Base-by-base conservation (phyloP, 2,113 vertebrate species). In the Microtus ochrogaster region DNA sequence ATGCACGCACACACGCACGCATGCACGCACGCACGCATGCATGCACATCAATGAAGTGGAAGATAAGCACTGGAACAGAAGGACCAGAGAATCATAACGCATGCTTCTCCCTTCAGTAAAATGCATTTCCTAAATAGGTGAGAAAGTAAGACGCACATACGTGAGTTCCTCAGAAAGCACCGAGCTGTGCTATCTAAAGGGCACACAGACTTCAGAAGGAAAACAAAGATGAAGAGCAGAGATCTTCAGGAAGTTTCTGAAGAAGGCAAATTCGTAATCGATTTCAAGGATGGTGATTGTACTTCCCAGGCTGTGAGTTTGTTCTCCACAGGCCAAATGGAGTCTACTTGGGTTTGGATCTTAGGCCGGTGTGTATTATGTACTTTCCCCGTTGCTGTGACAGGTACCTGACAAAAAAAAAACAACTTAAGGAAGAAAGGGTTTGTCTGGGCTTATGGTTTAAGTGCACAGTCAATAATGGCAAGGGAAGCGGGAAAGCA, bases 161-260 rank as follows among this genome's bases (percentile, higher is more conserved):
- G 26, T 26, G 66, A 70, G 30, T 28, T 68, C 84, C 74, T 41
- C 10, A 76, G 82, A 83, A 11, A 95, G 26, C 52, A 28, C 13
- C 61, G 7, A 61, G 72, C 12, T 52, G 22, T 81, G 24, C 26
- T 41, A 55, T 13, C 28, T 82, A 85, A 88, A 85, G 17, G 13
- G 28, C 13, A 28, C 22, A 22, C 28, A 89, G 47, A 85, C 83
- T 63, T 70, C 8, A 47, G 28, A 90, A 89, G 76, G 22, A 47
- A 88, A 84, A 76, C 74, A 49, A 78, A 16, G 26, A 61, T 24
- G 70, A 85, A 36, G 6, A 41, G 39, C 28, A 13, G 28, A 63
- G 84, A 84, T 78, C 3, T 73, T 90, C 44, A 92, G 55, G 44
- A n/a, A 77, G 39, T 95, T 96, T 92, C 79, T 72, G 44, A 78